Evolutionary conservation across 92 coral and sea anemone species (phyloP), one percentile per base, ranked within the genome.

Genomic region (Phenganax stokvisi): DNA sequence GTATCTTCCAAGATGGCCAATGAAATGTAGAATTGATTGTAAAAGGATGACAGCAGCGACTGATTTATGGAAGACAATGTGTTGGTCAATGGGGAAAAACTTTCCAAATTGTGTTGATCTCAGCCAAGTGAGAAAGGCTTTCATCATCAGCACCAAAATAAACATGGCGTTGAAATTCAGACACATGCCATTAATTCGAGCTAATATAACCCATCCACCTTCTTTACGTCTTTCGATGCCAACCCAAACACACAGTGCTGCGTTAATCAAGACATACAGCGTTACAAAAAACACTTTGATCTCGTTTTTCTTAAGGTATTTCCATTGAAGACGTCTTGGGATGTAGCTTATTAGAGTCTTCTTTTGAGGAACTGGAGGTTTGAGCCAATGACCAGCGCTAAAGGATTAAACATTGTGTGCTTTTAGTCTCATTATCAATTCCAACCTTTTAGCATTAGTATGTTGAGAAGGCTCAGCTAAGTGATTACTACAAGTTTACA

Each of bases 111-210:
- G 63, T 11, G 54, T 56, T 11, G 79, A 65, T 25, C 76, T 31
- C 53, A 65, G 20, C 85, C 81, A 56, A 37, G 80, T 71, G 72
- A 81, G 70, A 75, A 65, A 61, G 55, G 73, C 83, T 65, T 79
- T 79, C 83, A 79, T 79, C 83, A 79, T 79, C 54, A 79, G 65
- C 64, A 79, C 83, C 83, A 79, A 51, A 79, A 79, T 79, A 63
- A 79, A 51, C 74, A 54, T 79, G 60, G 47, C 20, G 20, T 79
- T 79, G 62, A 79, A 79, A 64, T 79, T 79, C 57, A 79, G 56
- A 64, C 83, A 79, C 83, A 79, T 79, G 15, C 83, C 83, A 64
- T 63, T 63, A 15, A 79, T 30, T 7, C 83, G 69, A 63, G 83
- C 83, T 47, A 79, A 7, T 12, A 79, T 79, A 12, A 79, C 57